Conservation (phyloP, 2,797 vertebrate species). For the Naso thynnoides region DNA sequence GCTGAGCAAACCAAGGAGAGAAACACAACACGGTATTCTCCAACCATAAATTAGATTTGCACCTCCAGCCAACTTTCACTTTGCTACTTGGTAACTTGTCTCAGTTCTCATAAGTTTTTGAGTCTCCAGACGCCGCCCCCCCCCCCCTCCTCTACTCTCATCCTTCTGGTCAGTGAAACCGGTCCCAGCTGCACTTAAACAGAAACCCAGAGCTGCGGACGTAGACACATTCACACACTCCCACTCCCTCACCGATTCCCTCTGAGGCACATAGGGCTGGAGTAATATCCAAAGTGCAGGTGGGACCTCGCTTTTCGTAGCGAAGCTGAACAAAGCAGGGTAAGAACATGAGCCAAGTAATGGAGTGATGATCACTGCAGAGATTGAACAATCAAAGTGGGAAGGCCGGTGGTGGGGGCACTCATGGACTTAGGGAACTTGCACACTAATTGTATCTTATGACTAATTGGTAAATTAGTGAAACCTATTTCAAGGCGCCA, state of each 20-base stretch:
- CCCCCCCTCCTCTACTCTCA: slow-evolving; percentile 48
- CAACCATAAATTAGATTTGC: slow-evolving; percentile 82
- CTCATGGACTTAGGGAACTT: slow-evolving; percentile 79
- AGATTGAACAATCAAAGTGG: slow-evolving; percentile 83
- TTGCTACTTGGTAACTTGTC: slow-evolving; percentile 82
- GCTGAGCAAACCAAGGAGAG: slow-evolving; percentile 70
- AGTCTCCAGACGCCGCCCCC: slow-evolving; percentile 68
- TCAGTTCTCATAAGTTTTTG: slow-evolving; percentile 81
- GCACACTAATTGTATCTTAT: slow-evolving; percentile 87
- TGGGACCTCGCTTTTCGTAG: slow-evolving; percentile 79
- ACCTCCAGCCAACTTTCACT: slow-evolving; percentile 83
- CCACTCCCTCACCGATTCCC: slow-evolving; percentile 74
- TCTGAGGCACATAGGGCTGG: slow-evolving; percentile 76
- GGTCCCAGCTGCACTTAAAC: slow-evolving; percentile 85
- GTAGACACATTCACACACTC: slow-evolving; percentile 85
- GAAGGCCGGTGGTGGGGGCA: slow-evolving; percentile 76
- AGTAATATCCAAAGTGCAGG: slow-evolving; percentile 85
- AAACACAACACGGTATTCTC: slow-evolving; percentile 75
- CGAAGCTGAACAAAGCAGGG: slow-evolving; percentile 68
- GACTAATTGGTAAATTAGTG: slow-evolving; percentile 91
- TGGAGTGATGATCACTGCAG: slow-evolving; percentile 84
- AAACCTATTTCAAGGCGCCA: slow-evolving; percentile 85
- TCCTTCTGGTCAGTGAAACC: slow-evolving; percentile 81
- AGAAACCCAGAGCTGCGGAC: slow-evolving; percentile 82
- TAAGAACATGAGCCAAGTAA: slow-evolving; percentile 74